phyloP scores from a whole-genome alignment of 2,113 vertebrate genomes.

The Neogobius melanostomus region DNA sequence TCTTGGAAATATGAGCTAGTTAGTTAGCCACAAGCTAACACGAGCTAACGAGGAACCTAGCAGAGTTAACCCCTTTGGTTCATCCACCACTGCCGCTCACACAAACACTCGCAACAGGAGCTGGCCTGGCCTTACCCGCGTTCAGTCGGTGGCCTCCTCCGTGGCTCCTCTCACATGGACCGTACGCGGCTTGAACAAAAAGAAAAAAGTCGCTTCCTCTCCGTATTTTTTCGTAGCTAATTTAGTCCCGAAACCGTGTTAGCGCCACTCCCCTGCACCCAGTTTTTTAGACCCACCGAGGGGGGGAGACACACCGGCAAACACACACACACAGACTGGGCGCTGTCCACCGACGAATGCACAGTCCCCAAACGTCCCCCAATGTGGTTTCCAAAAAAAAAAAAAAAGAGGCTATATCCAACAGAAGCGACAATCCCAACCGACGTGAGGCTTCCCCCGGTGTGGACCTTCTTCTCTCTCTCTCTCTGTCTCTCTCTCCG shows the following conservation, averaged over 20 bases:
- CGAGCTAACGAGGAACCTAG: conserved; percentile 46
- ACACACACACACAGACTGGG: conserved; percentile 67
- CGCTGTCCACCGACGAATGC: conserved; percentile 59
- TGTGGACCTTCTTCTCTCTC: conserved; percentile 59
- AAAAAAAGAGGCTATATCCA: conserved; percentile 47
- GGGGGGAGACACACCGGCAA: conserved; percentile 73
- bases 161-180: conserved; percentile 79
- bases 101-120: conserved; percentile 31
- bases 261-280: conserved; percentile 81
- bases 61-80: conserved; percentile 51
- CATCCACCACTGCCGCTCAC: conserved; percentile 24
- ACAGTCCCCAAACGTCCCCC: conserved; percentile 43
- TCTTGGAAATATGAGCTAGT: conserved; percentile 28
- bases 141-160: conserved; percentile 74
- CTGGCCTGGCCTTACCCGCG: conserved; percentile 68
- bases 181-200: conserved; percentile 60
- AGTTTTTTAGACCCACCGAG: conserved; percentile 73
- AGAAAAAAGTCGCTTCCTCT: conserved; percentile 50
- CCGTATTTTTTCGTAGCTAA: conserved; percentile 65
- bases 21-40: conserved; percentile 51
- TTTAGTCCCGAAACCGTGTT: conserved; percentile 65
- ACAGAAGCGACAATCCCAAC: conserved; percentile 56
- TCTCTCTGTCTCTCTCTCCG: conserved; percentile 35
- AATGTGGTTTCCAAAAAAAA: too few relatives aligned
- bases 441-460: conserved; percentile 69